Evolutionary conservation across 2,113 vertebrate genomes (phyloP), one percentile per base, ranked within the genome.

Genomic region (Hyperopisus bebe): DNA sequence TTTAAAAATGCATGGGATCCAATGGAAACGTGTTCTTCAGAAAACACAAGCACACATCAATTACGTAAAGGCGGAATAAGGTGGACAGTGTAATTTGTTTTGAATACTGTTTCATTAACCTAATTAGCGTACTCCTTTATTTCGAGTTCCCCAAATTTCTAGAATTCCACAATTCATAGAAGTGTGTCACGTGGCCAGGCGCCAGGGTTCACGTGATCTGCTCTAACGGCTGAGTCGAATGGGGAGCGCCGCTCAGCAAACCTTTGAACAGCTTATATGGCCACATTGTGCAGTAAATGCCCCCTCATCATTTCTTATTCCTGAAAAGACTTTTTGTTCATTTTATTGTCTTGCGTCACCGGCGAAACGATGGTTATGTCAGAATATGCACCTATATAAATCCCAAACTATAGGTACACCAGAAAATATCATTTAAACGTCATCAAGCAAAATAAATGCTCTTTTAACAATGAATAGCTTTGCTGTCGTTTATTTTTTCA

Each of bases 111-210:
- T 11, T 84, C 39, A 84, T 84, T 84, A 47, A 46, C 39, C 44
- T 84, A 19, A 84, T 84, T 84, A 84, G 44, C 3, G 15, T 11
- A 13, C 42, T 47, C 21, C 77, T 47, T n/a, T 47, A 44, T 42
- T 39, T 47, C 44, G 15, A 24, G 55, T 42, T 62, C 31, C 35
- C 55, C 87, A 66, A 42, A 88, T 66, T 88, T 55, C 53, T 88
- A 88, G 55, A 88, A 88, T 88, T 88, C 87, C 87, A 58, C 53
- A 62, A 62, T 88, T 88, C 87, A 88, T 88, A 88, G 53, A 88
- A 62, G 87, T 58, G 39, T 27, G 42, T 88, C 87, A 88, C 55
- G 87, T 88, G 87, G 13, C 17, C 39, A 21, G 6, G 86, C 86
- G 39, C 55, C 10, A 27, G 50, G 24, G 11, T 24, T 58, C 89